These are phyloP conservation scores for Calliphora vomitoria DNA, from an alignment of 2,888 invertebrate species.

Conservation along the genomic window DNA sequence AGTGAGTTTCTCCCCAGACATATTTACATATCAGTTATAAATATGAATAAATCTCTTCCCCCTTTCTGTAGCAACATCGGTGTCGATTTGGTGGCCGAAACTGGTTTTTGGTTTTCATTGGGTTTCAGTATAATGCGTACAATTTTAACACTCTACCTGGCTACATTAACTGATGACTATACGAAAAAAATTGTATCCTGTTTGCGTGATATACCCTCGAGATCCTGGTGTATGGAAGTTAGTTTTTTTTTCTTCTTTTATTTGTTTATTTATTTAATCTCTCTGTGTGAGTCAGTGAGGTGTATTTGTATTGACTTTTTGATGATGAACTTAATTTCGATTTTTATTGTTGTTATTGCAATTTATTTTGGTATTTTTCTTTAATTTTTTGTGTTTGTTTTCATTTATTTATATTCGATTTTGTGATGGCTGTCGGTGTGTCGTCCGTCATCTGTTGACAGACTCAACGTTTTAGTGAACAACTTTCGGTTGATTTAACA, in stretches of 20 bases:
- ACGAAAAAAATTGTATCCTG: slow-evolving; percentile 85
- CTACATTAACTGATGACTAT: slow-evolving; percentile 86
- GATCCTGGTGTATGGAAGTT: slow-evolving; percentile 85
- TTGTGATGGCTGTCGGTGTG: background rate
- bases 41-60: background rate
- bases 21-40: background rate
- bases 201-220: slow-evolving; percentile 84
- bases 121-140: slow-evolving; percentile 86
- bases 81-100: slow-evolving; percentile 83
- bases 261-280: background rate
- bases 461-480: slow-evolving; percentile 81
- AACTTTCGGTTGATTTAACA: slow-evolving; percentile 80
- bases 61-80: slow-evolving; percentile 78
- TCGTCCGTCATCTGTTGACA: slow-evolving; percentile 72
- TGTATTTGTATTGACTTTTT: background rate
- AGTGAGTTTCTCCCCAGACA: slow-evolving; percentile 76
- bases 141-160: slow-evolving; percentile 85
- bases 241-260: background rate
- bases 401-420: slow-evolving; percentile 17
- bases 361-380: background rate
- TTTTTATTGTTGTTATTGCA: background rate
- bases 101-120: slow-evolving; percentile 86
- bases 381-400: background rate
- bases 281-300: background rate
- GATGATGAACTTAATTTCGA: background rate